phyloP scores from a whole-genome alignment of 2,888 invertebrate species.

The Serripes groenlandicus region DNA sequence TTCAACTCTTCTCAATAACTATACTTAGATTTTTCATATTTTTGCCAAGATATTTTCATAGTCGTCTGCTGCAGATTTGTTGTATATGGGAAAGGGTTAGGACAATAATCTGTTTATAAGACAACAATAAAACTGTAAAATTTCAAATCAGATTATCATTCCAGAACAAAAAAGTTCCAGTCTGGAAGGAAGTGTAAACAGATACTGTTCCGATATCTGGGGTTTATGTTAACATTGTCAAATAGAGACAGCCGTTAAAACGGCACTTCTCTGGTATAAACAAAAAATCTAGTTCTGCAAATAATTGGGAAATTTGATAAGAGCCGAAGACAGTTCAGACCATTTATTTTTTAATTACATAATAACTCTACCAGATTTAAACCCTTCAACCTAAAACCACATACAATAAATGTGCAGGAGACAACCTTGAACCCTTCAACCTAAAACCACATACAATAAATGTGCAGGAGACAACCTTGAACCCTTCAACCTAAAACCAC shows the following conservation, averaged over 20 bases:
- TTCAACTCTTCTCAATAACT: no score
- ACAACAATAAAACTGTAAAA: neutral
- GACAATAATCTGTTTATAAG: no score
- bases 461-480: no score
- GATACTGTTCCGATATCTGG: slow-evolving; percentile 17
- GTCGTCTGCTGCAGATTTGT: no score
- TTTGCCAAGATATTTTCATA: no score
- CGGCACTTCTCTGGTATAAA: neutral
- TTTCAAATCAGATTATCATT: neutral
- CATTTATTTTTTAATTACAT: slow-evolving; percentile 21
- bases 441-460: no score
- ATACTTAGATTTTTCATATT: no score
- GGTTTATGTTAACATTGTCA: slow-evolving; percentile 15
- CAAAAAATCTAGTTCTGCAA: slow-evolving; percentile 12
- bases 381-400: no score
- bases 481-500: no score
- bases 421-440: no score
- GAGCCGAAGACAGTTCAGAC: slow-evolving; percentile 17
- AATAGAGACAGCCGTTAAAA: slow-evolving; percentile 12
- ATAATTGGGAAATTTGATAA: slow-evolving; percentile 20
- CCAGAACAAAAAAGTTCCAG: neutral
- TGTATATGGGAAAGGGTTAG: no score
- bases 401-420: no score
- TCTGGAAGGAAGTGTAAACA: neutral
- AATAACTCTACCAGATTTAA: slow-evolving; percentile 19